Evolutionary conservation across 2,888 invertebrate species (phyloP).

Genomic region (Nephrotoma guestfalica): DNA sequence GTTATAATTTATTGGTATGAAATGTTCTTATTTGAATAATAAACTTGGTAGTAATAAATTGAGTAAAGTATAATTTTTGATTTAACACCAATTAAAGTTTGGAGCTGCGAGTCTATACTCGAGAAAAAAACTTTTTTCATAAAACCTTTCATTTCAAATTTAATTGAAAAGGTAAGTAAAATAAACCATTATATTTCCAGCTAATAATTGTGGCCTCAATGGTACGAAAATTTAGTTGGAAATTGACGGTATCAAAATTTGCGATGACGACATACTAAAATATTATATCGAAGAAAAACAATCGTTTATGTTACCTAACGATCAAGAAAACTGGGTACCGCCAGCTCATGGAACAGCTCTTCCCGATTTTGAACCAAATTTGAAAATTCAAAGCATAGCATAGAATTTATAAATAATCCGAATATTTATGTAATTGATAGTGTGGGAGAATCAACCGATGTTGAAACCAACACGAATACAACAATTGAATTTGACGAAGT

Average conservation of each 20-base stretch:
- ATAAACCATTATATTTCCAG: background rate
- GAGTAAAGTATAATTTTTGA: background rate
- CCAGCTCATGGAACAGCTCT: too few relatives aligned
- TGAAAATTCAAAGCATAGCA: too few relatives aligned
- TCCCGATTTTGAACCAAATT: too few relatives aligned
- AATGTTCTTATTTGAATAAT: too few relatives aligned
- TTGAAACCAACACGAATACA: too few relatives aligned
- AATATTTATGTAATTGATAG: too few relatives aligned
- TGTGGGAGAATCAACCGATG: too few relatives aligned
- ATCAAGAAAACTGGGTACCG: background rate
- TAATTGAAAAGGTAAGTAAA: background rate
- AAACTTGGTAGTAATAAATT: too few relatives aligned
- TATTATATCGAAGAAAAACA: background rate
- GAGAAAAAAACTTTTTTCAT: background rate
- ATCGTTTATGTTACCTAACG: background rate
- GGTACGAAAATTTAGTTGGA: background rate
- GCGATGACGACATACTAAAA: background rate
- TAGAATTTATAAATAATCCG: too few relatives aligned
- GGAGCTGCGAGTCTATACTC: background rate
- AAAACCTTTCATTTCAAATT: background rate
- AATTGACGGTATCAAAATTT: conserved; percentile 5
- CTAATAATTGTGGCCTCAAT: background rate
- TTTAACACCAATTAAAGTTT: background rate
- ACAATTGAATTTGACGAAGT: too few relatives aligned
- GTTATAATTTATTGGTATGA: too few relatives aligned